Conservation (phyloP, 2,888 invertebrate genomes). For the Psylliodes chrysocephalus region DNA sequence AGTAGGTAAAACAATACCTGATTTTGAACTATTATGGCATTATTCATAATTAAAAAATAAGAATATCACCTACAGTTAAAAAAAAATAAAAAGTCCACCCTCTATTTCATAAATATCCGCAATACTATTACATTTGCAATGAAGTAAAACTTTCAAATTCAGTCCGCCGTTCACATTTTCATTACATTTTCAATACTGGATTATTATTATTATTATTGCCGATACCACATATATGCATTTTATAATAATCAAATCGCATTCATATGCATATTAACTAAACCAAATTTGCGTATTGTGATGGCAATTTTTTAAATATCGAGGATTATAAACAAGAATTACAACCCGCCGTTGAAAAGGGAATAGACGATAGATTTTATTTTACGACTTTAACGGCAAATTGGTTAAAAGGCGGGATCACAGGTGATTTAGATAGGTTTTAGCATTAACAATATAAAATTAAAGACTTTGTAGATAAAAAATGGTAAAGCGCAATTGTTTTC, state of each 20-base stretch:
- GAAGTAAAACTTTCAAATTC: constrained; percentile 34
- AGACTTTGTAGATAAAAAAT: no score
- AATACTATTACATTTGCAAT: constrained; percentile 23
- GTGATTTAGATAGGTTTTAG: not conserved
- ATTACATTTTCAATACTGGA: constrained; percentile 39
- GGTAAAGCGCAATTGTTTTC: no score
- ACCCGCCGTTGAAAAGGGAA: not conserved
- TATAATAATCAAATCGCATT: constrained; percentile 38
- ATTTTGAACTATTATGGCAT: no score
- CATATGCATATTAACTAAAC: constrained; percentile 29
- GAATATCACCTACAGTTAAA: no score
- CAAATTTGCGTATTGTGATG: constrained; percentile 23
- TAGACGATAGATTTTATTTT: not conserved
- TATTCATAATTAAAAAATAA: no score
- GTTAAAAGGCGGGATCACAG: not conserved
- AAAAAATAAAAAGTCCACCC: not conserved
- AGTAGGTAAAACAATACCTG: no score
- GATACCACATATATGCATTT: constrained; percentile 37
- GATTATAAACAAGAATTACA: constrained; percentile 15
- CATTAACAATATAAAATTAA: not conserved
- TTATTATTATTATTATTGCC: constrained; percentile 37
- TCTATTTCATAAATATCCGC: not conserved
- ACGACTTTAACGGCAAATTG: not conserved
- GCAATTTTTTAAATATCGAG: not conserved
- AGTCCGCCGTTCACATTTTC: constrained; percentile 31